Conservation (phyloP, 2,113 vertebrate species). For the Paramisgurnus dabryanus region DNA sequence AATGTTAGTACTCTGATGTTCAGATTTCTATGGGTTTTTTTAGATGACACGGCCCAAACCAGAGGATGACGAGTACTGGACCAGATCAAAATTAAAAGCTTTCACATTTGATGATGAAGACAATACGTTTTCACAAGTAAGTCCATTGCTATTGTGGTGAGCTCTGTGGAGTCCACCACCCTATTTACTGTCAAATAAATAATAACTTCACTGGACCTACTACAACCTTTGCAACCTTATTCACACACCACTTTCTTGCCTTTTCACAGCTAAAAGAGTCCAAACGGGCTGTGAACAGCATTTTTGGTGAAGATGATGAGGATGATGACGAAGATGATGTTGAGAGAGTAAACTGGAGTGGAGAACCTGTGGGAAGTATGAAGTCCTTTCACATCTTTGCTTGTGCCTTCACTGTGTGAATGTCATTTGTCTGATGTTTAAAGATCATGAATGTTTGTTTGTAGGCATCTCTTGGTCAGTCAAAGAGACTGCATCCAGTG, state of each 20-base stretch:
- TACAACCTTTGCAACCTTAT: neutral
- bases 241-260: neutral
- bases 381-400: conserved; percentile 8
- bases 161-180: neutral
- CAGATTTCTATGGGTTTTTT: neutral
- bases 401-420: neutral
- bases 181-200: neutral
- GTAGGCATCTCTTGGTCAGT: conserved; percentile 95
- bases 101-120: conserved; percentile 96
- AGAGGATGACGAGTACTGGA: conserved; percentile 97
- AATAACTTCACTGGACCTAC: neutral
- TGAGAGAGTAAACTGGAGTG: conserved; percentile 93
- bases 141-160: neutral
- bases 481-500: conserved; percentile 85
- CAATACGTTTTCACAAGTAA: conserved; percentile 86
- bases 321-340: conserved; percentile 80
- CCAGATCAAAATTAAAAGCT: conserved; percentile 89
- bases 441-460: neutral
- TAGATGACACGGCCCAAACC: conserved; percentile 85
- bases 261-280: conserved; percentile 86
- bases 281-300: conserved; percentile 88
- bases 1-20: too few relatives aligned
- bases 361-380: conserved; percentile 96
- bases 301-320: conserved; percentile 83
- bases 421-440: neutral